phyloP scores from a whole-genome alignment of 1,140 invertebrate genomes.

The Globodera ellingtonae region DNA sequence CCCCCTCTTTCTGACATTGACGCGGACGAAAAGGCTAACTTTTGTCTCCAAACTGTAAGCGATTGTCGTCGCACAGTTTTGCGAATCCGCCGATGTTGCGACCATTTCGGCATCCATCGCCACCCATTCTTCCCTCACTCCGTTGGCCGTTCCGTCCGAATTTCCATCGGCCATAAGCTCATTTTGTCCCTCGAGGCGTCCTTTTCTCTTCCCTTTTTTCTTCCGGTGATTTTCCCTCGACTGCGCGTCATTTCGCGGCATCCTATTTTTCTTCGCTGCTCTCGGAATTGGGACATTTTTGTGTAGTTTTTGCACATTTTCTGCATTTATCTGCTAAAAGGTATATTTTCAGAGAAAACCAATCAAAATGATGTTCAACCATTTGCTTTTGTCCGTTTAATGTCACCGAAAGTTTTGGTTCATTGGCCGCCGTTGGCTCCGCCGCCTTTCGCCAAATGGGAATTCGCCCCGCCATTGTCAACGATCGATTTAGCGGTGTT shows the following conservation, averaged over 20 bases:
- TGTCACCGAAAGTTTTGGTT: not conserved
- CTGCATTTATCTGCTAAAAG: no score
- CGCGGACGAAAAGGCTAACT: not conserved
- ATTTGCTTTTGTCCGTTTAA: not conserved
- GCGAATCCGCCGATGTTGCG: not conserved
- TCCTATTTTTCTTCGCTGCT: not conserved
- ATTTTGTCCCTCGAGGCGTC: no score
- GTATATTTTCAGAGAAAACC: not conserved
- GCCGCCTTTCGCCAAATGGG: slow-evolving; percentile 4
- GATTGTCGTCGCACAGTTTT: no score
- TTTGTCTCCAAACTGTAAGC: not conserved
- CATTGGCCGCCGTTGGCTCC: not conserved
- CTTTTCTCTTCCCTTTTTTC: not conserved
- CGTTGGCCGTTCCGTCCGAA: not conserved
- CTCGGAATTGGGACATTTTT: not conserved
- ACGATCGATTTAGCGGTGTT: not conserved
- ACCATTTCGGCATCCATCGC: not conserved
- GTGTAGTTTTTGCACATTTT: no score
- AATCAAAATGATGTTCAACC: not conserved
- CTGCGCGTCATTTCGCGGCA: not conserved
- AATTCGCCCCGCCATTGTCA: not conserved
- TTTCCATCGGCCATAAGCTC: not conserved
- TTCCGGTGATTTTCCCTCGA: not conserved
- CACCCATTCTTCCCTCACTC: not conserved
- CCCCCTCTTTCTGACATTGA: not conserved